Percentiles rank a stretch among this genome's conserved stretches.
phyloP scores from a whole-genome alignment of 2,888 invertebrate genomes.

The Xestia sexstrigata region DNA sequence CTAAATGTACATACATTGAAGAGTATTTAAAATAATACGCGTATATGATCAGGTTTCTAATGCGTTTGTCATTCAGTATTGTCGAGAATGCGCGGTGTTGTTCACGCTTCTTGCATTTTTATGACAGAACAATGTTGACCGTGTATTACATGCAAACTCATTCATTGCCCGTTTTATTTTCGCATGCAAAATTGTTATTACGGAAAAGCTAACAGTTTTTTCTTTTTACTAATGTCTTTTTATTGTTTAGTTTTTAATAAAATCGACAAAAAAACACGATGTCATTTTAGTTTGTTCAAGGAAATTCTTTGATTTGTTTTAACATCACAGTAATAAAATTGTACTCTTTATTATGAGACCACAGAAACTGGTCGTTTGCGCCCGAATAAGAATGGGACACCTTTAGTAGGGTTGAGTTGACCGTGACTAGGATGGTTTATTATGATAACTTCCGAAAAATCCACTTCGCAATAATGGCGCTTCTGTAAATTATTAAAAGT shows the following conservation, averaged over 20 bases:
- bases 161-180: conserved; percentile 37
- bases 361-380: not conserved
- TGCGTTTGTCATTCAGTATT: conserved; percentile 52
- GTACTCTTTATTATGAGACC: not conserved
- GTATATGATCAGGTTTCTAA: conserved; percentile 49
- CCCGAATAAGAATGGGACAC: not conserved
- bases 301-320: too few relatives aligned
- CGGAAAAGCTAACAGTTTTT: not conserved
- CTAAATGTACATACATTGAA: conserved; percentile 15
- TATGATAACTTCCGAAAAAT: not conserved
- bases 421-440: too few relatives aligned
- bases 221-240: not conserved
- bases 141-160: conserved; percentile 47
- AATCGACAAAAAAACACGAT: too few relatives aligned
- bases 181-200: not conserved
- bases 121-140: conserved; percentile 42
- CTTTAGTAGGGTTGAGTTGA: too few relatives aligned
- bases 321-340: not conserved
- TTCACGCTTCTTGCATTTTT: conserved; percentile 54
- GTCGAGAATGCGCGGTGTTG: conserved; percentile 31
- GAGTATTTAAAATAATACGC: conserved; percentile 40
- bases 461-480: not conserved
- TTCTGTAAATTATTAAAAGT: not conserved
- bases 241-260: not conserved
- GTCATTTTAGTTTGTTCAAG: too few relatives aligned